These are phyloP conservation scores for Ptychobarbus kaznakovi DNA, from an alignment of 2,797 vertebrate genomes.

Conservation along the genomic window DNA sequence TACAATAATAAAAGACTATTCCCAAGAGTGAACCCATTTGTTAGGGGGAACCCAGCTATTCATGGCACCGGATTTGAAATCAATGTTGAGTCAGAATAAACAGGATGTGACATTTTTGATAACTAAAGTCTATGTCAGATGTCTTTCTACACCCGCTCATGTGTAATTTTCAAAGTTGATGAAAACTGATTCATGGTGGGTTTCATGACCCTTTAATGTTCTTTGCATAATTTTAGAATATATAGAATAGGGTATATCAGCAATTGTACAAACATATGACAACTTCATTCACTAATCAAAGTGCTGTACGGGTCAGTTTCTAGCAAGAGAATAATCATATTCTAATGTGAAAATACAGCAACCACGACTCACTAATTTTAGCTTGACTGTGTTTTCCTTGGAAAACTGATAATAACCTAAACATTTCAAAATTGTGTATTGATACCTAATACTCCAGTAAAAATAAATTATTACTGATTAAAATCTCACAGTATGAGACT, in stretches of 20 bases:
- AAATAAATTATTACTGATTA: neutral
- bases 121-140: neutral
- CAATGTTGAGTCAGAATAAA: neutral
- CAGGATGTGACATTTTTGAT: neutral
- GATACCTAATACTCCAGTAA: neutral
- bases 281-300: neutral
- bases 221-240: neutral
- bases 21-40: neutral
- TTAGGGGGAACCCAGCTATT: neutral
- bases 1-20: neutral
- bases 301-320: neutral
- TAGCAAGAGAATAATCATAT: neutral
- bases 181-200: neutral
- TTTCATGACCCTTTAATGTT: conserved; percentile 14
- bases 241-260: neutral
- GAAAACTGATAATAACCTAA: conserved; percentile 1
- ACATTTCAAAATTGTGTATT: neutral
- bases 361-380: neutral
- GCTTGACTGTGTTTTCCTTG: neutral
- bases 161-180: neutral
- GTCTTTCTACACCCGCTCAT: neutral
- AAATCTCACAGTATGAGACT: conserved; percentile 20
- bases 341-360: neutral
- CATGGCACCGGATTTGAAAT: neutral
- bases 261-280: conserved; percentile 11